Conservation (phyloP, 2,113 vertebrate species). For the Muntiacus muntjak region DNA sequence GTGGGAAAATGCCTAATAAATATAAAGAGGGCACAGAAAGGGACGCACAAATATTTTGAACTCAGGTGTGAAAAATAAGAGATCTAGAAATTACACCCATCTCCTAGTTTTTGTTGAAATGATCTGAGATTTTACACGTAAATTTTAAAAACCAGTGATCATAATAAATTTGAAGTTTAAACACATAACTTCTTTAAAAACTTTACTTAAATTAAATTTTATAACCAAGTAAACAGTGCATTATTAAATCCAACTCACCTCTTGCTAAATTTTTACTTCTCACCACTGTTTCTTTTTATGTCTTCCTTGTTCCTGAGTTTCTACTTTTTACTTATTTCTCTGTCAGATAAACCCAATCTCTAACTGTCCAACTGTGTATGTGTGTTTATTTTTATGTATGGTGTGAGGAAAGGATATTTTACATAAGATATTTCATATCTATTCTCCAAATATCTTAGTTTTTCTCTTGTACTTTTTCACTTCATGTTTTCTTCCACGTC, state of each 20-base stretch:
- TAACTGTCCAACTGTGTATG: background rate
- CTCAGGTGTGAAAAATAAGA: background rate
- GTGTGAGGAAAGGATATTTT: background rate
- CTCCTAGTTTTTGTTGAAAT: background rate
- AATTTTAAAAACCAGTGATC: background rate
- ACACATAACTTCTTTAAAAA: background rate
- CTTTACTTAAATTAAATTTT: background rate
- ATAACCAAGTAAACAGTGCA: background rate
- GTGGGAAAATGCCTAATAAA: background rate
- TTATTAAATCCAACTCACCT: background rate
- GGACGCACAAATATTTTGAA: background rate
- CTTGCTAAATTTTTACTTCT: background rate
- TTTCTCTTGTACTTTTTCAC: background rate
- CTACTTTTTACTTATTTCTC: background rate
- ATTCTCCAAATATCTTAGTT: background rate
- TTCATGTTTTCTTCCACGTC: background rate
- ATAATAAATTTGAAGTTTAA: background rate
- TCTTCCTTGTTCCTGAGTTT: background rate
- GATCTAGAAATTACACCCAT: background rate
- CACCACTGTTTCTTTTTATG: background rate
- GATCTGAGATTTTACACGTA: background rate
- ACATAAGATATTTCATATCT: background rate
- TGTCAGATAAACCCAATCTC: background rate
- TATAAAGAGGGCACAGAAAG: background rate
- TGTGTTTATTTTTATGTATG: background rate